Conservation (phyloP, 2,888 invertebrate species). For the Microctonus brassicae region DNA sequence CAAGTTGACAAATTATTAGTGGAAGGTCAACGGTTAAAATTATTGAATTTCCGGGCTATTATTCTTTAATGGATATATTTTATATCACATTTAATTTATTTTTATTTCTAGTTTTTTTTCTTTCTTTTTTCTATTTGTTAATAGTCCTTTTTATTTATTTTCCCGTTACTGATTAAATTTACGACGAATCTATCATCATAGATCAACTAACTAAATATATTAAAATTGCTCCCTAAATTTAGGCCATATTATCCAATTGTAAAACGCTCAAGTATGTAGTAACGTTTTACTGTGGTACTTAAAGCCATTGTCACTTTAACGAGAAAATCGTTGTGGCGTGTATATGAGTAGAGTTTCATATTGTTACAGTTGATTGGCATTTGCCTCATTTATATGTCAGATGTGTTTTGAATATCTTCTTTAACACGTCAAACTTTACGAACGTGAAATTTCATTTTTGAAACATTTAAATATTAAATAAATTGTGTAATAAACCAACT, state of each 20-base stretch:
- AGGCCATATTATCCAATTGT: conserved; percentile 65
- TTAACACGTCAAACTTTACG: neutral
- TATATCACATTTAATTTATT: neutral
- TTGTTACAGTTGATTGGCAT: conserved; percentile 39
- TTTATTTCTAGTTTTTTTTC: neutral
- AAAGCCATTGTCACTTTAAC: conserved; percentile 59
- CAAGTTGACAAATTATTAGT: neutral
- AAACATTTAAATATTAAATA: too few relatives aligned
- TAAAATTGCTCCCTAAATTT: conserved; percentile 55
- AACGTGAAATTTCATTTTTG: conserved; percentile 12
- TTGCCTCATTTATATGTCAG: conserved; percentile 38
- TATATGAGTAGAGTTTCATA: conserved; percentile 43
- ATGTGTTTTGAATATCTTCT: conserved; percentile 26
- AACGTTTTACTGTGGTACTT: conserved; percentile 54
- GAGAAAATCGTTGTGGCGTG: conserved; percentile 62
- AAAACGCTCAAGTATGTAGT: conserved; percentile 49
- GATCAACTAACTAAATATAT: conserved; percentile 18
- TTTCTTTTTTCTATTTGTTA: neutral
- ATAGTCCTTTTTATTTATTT: too few relatives aligned
- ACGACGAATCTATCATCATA: conserved; percentile 20
- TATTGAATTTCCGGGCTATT: conserved; percentile 9
- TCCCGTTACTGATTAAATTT: neutral
- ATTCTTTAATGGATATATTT: neutral
- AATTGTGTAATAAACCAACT: too few relatives aligned
- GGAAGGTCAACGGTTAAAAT: conserved; percentile 17